phyloP scores from a whole-genome alignment of 2,113 vertebrate genomes.

The Pygoscelis antarcticus region DNA sequence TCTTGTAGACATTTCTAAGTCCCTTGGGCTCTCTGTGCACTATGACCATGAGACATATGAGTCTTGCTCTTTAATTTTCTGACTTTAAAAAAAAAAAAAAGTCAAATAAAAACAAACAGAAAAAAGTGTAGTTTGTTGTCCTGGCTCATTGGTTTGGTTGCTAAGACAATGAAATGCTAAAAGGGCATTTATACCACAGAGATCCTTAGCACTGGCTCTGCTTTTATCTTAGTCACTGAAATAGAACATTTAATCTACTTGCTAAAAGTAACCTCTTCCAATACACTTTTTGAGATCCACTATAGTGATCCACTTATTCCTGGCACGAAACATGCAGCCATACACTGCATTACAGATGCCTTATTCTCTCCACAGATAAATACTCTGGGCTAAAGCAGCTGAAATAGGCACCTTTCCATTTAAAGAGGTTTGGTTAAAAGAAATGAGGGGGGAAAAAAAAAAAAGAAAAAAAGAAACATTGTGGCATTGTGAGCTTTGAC shows the following conservation, averaged over 20 bases:
- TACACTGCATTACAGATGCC: not conserved
- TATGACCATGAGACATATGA: not conserved
- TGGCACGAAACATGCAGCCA: not conserved
- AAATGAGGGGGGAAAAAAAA: not conserved
- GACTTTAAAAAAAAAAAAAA: not conserved
- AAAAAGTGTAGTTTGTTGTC: not conserved
- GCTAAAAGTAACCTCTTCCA: not conserved
- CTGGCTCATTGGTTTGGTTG: constrained; percentile 16
- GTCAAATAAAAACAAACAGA: not conserved
- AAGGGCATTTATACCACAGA: constrained; percentile 3
- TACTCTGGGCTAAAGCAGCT: not conserved
- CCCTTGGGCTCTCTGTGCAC: not conserved
- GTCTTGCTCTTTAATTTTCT: not conserved
- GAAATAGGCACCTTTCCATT: not conserved
- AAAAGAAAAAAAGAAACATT: not conserved
- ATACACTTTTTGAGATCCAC: not conserved
- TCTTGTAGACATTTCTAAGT: not conserved
- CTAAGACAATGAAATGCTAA: not conserved
- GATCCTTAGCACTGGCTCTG: not conserved
- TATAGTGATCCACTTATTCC: not conserved
- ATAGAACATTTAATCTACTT: not conserved
- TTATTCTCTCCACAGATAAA: not conserved
- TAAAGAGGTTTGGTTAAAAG: not conserved
- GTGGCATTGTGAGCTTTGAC: constrained; percentile 13
- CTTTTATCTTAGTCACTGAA: not conserved